Evolutionary conservation across 2,888 invertebrate genomes (phyloP), one percentile per base, ranked within the genome.

Genomic region (Tanytarsus gracilentus): DNA sequence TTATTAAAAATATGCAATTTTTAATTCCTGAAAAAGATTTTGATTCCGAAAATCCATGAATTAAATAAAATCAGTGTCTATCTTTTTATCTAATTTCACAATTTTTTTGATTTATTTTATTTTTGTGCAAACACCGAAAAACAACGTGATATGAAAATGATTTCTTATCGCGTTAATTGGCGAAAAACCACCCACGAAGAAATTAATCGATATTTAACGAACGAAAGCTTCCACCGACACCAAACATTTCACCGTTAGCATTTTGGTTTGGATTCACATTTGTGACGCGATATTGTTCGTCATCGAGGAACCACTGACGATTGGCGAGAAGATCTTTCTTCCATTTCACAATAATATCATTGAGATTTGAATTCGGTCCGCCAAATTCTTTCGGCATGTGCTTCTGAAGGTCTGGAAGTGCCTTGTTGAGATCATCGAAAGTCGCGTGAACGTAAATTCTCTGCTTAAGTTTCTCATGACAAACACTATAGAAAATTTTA

Each of bases 351-450:
- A 65, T 14, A 64, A 75, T 62, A 62, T 70, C 68, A 30, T 68
- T 67, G n/a, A 75, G 48, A 9, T 71, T 66, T 2, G 70, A 71
- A 40, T 69, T 72, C 29, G 71, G 67, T 1, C 76, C 76, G 21
- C 76, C 76, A 63, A 74, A 75, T 64, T 77, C 75, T 33, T 68
- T 68, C 3, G 76, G 76, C 26, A 76, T 66, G 52, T 71, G 65
- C 11, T 67, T 65, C 61, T 69, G 67, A 4, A 44, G 23, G 11
- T 9, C 9, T 4, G 76, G 74, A 52, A 76, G 65, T 40, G 67
- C 62, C 61, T 72, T 66, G 64, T 71, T 70, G 8, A 76, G 67
- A 9, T 71, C 68, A 2, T 71, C 69, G 53, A 70, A 63, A 62
- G 70, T 65, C 11, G 66, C 66, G 30, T 67, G 60, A 7, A 60